Percentiles rank a stretch among this genome's conserved stretches.
Conservation (phyloP, 2,888 invertebrate species). For the Bombyx huttoni region DNA sequence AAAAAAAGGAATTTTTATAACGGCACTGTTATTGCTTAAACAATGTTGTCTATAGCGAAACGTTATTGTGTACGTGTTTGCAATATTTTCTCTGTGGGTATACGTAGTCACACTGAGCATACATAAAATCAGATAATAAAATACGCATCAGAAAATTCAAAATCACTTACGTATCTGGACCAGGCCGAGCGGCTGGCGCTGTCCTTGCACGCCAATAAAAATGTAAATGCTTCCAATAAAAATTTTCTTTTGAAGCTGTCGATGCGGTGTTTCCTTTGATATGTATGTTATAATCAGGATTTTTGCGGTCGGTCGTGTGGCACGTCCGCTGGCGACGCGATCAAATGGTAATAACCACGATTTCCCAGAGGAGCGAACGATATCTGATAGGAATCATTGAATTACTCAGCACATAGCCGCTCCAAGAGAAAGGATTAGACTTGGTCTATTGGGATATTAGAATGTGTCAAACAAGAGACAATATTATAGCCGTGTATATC, state of each 20-base stretch:
- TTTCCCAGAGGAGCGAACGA: conserved; percentile 32
- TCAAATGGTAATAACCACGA: conserved; percentile 37
- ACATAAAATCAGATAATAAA: conserved; percentile 70
- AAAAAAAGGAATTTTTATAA: neutral
- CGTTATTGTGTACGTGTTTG: conserved; percentile 23
- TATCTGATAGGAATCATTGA: conserved; percentile 37
- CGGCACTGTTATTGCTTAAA: neutral
- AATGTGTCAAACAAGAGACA: neutral
- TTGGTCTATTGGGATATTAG: neutral
- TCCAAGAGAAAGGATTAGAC: conserved; percentile 5
- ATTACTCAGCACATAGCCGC: conserved; percentile 18
- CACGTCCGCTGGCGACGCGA: conserved; percentile 15
- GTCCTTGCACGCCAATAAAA: conserved; percentile 69
- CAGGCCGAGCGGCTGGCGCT: conserved; percentile 46
- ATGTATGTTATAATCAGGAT: conserved; percentile 45
- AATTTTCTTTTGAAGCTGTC: conserved; percentile 65
- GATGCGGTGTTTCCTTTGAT: conserved; percentile 48
- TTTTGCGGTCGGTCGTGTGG: conserved; percentile 31
- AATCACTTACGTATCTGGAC: conserved; percentile 70
- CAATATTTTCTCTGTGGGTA: conserved; percentile 57
- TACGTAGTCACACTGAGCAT: conserved; percentile 56
- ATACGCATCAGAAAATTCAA: conserved; percentile 71
- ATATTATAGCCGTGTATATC: neutral
- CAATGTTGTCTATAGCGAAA: neutral
- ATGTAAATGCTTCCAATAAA: conserved; percentile 68